phyloP scores from a whole-genome alignment of 1,140 invertebrate genomes.

The Arion vulgaris region DNA sequence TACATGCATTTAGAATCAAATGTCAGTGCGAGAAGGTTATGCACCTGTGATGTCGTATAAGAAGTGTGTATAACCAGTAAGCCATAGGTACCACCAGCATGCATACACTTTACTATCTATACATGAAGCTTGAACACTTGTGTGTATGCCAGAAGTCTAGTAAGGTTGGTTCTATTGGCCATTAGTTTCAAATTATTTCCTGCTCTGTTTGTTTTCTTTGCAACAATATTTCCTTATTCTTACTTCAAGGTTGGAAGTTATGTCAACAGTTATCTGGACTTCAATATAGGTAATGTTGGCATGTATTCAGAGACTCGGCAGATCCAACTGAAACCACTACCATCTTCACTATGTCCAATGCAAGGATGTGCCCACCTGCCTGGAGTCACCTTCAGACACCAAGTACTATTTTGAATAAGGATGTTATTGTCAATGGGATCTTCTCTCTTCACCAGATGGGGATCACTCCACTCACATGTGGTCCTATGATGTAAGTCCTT shows the following conservation, averaged over 20 bases:
- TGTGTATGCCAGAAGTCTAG: too few species aligned
- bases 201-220: not conserved
- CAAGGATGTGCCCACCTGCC: conserved; percentile 53
- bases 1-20: too few species aligned
- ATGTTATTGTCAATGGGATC: conserved; percentile 62
- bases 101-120: too few species aligned
- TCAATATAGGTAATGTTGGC: conserved; percentile 47
- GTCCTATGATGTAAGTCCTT: conserved; percentile 40
- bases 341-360: conserved; percentile 54
- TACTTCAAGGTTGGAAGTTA: conserved; percentile 58
- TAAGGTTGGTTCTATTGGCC: too few species aligned
- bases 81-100: too few species aligned
- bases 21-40: too few species aligned
- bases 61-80: too few species aligned
- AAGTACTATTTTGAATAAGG: conserved; percentile 61
- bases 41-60: too few species aligned
- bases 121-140: too few species aligned
- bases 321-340: conserved; percentile 40
- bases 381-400: conserved; percentile 43
- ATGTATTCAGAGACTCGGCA: conserved; percentile 59
- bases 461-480: conserved; percentile 52
- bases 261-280: conserved; percentile 49
- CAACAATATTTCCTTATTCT: conserved; percentile 3
- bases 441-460: conserved; percentile 61
- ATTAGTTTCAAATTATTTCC: too few species aligned